Evolutionary conservation across 2,888 invertebrate genomes (phyloP).

Genomic region (Microctonus hyperodae): DNA sequence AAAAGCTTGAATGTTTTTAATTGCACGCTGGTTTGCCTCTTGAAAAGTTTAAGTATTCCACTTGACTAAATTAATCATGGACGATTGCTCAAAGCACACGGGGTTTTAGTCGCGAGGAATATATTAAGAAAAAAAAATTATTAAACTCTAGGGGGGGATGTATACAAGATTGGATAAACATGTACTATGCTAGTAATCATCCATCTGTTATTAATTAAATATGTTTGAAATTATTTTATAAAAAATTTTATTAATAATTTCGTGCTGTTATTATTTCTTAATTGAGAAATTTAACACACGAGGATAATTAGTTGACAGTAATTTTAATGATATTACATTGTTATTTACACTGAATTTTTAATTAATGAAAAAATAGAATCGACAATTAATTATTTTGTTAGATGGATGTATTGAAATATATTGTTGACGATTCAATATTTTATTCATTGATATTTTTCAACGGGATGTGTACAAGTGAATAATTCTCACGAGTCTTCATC

Average conservation of each 20-base stretch:
- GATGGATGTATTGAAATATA: neutral
- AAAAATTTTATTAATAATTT: neutral
- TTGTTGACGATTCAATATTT: neutral
- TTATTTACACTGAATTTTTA: too few relatives aligned
- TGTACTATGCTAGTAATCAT: neutral
- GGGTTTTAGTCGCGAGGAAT: neutral
- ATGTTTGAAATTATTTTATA: neutral
- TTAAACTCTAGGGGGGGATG: neutral
- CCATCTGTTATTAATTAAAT: neutral
- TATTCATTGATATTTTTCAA: neutral
- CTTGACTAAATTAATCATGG: slow-evolving; percentile 7
- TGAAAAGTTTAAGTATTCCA: neutral
- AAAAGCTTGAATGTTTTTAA: slow-evolving; percentile 8
- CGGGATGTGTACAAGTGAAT: neutral
- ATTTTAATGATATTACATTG: too few relatives aligned
- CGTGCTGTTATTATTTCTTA: too few relatives aligned
- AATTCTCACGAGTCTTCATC: slow-evolving; percentile 22
- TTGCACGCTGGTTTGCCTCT: neutral
- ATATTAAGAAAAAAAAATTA: neutral
- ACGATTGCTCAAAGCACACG: slow-evolving; percentile 8
- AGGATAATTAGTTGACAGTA: too few relatives aligned
- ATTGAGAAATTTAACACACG: too few relatives aligned
- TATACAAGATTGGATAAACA: neutral
- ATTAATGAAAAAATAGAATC: too few relatives aligned
- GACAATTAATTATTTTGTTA: slow-evolving; percentile 34